A percentile compares a stretch with the other conserved stretches of the same genome.
phyloP scores from a whole-genome alignment of 2,113 vertebrate genomes.

The Dromaius novaehollandiae region DNA sequence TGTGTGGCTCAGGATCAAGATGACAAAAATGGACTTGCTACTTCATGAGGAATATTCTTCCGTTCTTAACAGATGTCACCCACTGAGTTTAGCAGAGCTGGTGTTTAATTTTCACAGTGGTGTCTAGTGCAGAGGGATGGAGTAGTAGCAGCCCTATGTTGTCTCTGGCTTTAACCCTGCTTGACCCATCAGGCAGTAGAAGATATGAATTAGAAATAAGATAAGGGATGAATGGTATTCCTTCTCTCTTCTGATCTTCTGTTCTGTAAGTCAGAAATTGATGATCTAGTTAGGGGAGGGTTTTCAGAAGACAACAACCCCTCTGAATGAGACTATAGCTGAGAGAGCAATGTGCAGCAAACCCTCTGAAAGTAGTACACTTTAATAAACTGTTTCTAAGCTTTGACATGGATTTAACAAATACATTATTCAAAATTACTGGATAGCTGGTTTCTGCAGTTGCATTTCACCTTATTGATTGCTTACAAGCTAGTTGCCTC shows the following conservation, averaged over 20 bases:
- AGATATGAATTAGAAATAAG: background rate
- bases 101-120: background rate
- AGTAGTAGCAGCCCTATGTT: background rate
- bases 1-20: background rate
- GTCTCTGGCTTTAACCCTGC: background rate
- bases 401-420: background rate
- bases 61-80: background rate
- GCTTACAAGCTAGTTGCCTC: background rate
- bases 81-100: background rate
- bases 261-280: background rate
- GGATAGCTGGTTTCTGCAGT: background rate
- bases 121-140: background rate
- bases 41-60: background rate
- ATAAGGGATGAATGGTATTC: background rate
- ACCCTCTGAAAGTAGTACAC: background rate
- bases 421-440: background rate
- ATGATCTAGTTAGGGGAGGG: background rate
- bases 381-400: background rate
- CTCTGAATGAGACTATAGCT: background rate
- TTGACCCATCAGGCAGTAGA: background rate
- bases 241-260: background rate
- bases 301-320: background rate
- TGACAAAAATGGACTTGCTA: background rate
- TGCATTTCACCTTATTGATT: background rate
- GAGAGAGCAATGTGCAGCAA: background rate